A percentile compares a stretch with the other conserved stretches of the same genome.
phyloP scores from a whole-genome alignment of 2,113 vertebrate genomes.

The Myrmophylax atrothorax region DNA sequence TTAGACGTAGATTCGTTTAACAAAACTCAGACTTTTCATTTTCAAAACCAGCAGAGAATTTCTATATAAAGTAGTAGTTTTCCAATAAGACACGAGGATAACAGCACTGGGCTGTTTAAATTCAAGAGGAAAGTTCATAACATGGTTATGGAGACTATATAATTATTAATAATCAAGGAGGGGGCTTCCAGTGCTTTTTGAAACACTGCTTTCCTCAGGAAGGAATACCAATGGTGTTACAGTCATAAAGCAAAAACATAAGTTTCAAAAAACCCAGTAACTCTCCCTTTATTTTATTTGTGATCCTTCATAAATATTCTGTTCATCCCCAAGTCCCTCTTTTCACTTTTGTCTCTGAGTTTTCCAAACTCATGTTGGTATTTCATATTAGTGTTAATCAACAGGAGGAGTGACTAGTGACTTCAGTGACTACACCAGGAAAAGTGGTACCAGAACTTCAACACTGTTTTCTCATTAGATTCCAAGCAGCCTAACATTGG shows the following conservation, averaged over 20 bases:
- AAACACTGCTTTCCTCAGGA: conserved; percentile 27
- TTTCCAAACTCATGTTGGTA: background rate
- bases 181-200: conserved; percentile 22
- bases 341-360: background rate
- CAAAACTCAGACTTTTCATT: background rate
- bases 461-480: background rate
- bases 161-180: background rate
- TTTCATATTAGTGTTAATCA: background rate
- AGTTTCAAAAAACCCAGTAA: background rate
- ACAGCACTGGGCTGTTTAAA: background rate
- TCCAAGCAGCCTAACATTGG: background rate
- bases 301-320: background rate
- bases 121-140: background rate
- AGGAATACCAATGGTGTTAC: conserved; percentile 23
- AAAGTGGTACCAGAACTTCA: background rate
- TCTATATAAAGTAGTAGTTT: background rate
- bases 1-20: background rate
- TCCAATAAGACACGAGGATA: background rate
- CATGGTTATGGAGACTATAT: background rate
- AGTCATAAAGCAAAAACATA: background rate
- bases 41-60: background rate
- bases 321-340: background rate
- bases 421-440: background rate
- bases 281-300: background rate
- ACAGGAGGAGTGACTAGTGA: background rate